These are phyloP conservation scores for Parotia lawesii DNA, from an alignment of 2,113 vertebrate genomes.

Conservation along the genomic window DNA sequence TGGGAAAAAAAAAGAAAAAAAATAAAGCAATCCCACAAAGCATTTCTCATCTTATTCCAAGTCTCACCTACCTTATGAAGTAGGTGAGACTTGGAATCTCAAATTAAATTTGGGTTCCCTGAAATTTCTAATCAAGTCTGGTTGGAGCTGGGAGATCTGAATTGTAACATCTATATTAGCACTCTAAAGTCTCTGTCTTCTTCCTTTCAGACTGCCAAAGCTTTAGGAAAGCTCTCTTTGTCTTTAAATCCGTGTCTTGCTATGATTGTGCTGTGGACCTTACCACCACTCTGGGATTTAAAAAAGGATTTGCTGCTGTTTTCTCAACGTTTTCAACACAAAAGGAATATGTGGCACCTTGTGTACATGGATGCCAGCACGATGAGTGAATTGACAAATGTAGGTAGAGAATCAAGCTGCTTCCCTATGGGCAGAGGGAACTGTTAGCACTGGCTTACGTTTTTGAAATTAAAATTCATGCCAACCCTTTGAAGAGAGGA, in stretches of 20 bases:
- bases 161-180: neutral
- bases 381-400: neutral
- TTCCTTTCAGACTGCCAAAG: neutral
- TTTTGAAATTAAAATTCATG: neutral
- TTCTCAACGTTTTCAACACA: neutral
- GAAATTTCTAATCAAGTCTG: neutral
- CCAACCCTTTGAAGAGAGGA: neutral
- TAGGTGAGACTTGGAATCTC: neutral
- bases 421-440: neutral
- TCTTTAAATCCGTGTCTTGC: neutral
- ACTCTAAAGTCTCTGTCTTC: neutral
- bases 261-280: neutral
- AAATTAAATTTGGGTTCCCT: neutral
- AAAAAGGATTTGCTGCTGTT: neutral
- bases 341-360: neutral
- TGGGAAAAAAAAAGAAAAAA: neutral
- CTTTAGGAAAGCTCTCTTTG: neutral
- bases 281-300: neutral
- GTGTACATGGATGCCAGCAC: neutral
- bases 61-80: neutral
- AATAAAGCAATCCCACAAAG: neutral
- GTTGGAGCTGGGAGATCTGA: neutral
- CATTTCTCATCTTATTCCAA: neutral
- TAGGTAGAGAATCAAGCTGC: neutral
- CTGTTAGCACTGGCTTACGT: neutral